A percentile compares a stretch with the other conserved stretches of the same genome.
phyloP scores from a whole-genome alignment of 2,113 vertebrate species.

The Corythaixoides concolor region DNA sequence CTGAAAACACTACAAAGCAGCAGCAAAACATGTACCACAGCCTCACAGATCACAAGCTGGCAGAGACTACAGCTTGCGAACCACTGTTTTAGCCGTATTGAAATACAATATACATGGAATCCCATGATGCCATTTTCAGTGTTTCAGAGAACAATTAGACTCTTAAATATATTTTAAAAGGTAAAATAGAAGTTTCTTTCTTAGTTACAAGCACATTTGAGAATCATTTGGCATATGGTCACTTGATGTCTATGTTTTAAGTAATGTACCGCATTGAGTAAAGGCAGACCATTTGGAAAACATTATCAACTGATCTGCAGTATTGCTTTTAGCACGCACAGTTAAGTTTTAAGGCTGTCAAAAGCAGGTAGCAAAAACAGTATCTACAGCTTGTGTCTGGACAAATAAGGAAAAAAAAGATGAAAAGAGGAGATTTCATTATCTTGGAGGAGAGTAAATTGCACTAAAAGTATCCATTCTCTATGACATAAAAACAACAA shows the following conservation, averaged over 20 bases:
- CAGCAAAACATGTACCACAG: background rate
- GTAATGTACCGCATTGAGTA: background rate
- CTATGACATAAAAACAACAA: background rate
- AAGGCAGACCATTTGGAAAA: conserved; percentile 29
- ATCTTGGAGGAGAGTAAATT: background rate
- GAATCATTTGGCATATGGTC: background rate
- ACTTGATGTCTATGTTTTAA: background rate
- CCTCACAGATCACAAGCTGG: background rate
- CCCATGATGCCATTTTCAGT: background rate
- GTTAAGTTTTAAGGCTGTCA: conserved; percentile 45
- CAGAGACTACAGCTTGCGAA: background rate
- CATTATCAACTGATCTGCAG: background rate
- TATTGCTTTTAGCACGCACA: background rate
- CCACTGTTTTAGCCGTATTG: background rate
- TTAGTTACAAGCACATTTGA: background rate
- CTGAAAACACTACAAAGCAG: background rate
- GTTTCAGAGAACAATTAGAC: background rate
- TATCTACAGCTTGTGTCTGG: conserved; percentile 4
- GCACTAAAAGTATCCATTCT: conserved; percentile 5
- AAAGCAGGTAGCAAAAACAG: background rate
- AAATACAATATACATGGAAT: background rate
- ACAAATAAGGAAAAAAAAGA: background rate
- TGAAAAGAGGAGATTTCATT: background rate
- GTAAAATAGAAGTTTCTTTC: background rate
- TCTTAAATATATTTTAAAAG: background rate